phyloP scores from a whole-genome alignment of 2,888 invertebrate species.

The Trilocha varians region DNA sequence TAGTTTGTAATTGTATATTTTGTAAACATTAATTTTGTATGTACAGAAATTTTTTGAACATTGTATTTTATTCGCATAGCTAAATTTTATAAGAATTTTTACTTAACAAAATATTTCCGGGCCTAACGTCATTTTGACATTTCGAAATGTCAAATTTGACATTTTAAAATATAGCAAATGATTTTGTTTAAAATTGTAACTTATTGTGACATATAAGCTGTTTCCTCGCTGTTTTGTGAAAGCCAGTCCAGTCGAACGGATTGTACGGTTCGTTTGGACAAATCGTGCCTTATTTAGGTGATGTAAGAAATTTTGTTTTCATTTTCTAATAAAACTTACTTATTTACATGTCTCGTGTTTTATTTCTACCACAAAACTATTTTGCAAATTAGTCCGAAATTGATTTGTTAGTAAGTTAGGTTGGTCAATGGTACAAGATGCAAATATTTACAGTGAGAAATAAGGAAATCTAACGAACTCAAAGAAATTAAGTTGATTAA shows the following conservation, averaged over 20 bases:
- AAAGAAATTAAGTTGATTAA: too few species aligned
- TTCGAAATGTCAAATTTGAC: neutral
- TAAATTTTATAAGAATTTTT: too few species aligned
- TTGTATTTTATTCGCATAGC: neutral
- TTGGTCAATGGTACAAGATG: too few species aligned
- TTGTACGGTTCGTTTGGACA: conserved; percentile 41
- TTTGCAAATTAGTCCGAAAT: too few species aligned
- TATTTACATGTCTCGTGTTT: conserved; percentile 45
- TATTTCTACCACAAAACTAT: too few species aligned
- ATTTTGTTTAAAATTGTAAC: neutral
- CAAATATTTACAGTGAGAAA: too few species aligned
- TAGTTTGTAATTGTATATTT: conserved; percentile 32
- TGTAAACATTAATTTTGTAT: conserved; percentile 19
- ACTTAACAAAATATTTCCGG: neutral
- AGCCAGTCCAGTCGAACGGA: conserved; percentile 10
- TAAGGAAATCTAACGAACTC: too few species aligned
- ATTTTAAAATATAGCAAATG: conserved; percentile 17
- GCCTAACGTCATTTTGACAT: neutral
- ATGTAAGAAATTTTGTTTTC: conserved; percentile 68
- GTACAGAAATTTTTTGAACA: neutral
- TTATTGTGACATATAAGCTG: conserved; percentile 15
- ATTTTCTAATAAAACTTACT: conserved; percentile 68
- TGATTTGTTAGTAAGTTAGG: too few species aligned
- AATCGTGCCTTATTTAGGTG: conserved; percentile 70
- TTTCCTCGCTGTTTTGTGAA: conserved; percentile 10